Percentiles rank a stretch among this genome's conserved stretches.
Evolutionary conservation across 2,888 invertebrate genomes (phyloP).

Genomic region (Lithosia quadra): DNA sequence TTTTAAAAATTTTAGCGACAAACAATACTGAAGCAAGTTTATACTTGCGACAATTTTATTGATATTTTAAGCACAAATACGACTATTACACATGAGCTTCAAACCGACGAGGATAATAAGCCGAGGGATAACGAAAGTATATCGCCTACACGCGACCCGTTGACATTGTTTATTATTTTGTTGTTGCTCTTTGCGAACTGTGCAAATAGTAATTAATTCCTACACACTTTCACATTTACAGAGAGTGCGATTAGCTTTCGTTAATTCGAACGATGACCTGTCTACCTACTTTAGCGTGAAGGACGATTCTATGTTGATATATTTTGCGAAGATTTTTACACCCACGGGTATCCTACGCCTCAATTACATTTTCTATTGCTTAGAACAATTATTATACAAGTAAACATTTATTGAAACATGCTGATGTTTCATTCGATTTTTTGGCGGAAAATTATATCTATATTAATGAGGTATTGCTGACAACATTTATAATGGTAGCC

Average conservation of each 20-base stretch:
- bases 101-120: conserved; percentile 34
- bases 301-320: conserved; percentile 55
- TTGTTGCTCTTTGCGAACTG: conserved; percentile 65
- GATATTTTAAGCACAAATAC: no score
- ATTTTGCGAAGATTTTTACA: conserved; percentile 49
- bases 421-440: background rate
- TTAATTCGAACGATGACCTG: conserved; percentile 70
- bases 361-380: background rate
- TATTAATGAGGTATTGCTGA: no score
- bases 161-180: conserved; percentile 78
- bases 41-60: no score
- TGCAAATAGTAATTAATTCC: conserved; percentile 78
- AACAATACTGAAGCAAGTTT: no score
- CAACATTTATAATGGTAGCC: background rate
- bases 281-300: conserved; percentile 70
- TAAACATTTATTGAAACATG: background rate
- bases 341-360: conserved; percentile 16
- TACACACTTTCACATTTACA: conserved; percentile 77
- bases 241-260: conserved; percentile 53
- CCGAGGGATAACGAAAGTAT: conserved; percentile 47
- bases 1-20: no score
- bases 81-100: no score
- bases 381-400: background rate
- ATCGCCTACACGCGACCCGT: conserved; percentile 69
- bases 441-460: no score